Base-by-base conservation (phyloP, 2,888 invertebrate species). In the Strigamia maritima region DNA sequence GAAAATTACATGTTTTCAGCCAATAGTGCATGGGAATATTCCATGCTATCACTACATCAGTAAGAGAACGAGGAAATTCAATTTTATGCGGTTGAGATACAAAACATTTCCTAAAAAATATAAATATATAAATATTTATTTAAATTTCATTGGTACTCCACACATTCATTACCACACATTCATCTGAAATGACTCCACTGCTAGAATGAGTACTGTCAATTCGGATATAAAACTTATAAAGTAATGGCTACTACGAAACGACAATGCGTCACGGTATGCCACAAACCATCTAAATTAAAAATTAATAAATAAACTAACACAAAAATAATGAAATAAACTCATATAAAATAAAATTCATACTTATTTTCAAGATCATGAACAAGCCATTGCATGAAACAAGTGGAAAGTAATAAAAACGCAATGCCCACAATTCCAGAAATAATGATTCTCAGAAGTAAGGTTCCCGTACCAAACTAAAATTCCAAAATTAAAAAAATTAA, bases 181-280 rank as follows among this genome's bases (percentile, higher is more conserved):
- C 40, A 44, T 44, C 40, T 44, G 40, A 44, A 44, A 44, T 10
- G 40, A 10, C 40, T 24, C 70, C 10, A 70, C 28, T n/a, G 14
- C 70, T 2, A 70, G 7, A 19, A 28, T n/a, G 28, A 70, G 24
- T 26, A 28, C 1, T 70, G 28, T 26, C 2, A 70, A 24, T 28
- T 70, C 70, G 19, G 70, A 70, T 14, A 70, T 70, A n/a, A 70
- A 70, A 28, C 70, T n/a, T 3, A 70, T 28, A 12, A 70, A 70
- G n/a, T 70, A 70, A 70, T 70, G 70, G 16, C 70, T 70, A n/a
- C 70, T 70, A 1, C 70, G 24, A 12, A 70, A 70, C n/a, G 70
- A 70, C 14, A 70, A n/a, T 8, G 70, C 70, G 70, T 70, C 70
- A 70, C 70, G 70, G 12, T 70, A 70, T 6, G 35, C 16, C 19